Evolutionary conservation across 2,797 vertebrate genomes (phyloP), one percentile per base, ranked within the genome.

Genomic region (Pitangus sulphuratus): DNA sequence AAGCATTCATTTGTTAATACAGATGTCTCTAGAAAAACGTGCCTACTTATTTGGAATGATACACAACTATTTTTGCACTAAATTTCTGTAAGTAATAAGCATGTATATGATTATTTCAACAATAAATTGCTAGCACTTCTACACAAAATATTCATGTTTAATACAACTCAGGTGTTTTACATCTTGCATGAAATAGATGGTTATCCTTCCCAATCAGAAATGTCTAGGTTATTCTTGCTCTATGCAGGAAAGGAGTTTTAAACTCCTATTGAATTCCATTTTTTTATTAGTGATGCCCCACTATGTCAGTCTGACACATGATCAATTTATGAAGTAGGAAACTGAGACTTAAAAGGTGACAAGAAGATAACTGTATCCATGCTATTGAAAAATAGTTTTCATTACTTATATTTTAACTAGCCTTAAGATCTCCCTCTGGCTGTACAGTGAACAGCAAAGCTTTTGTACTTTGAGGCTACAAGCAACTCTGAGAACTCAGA

Each of bases 181-280:
- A 24, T 83, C 31, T 48, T 44, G 15, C 4, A 21, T 44, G 13
- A 58, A 85, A 39, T 39, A 69, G 14, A 39, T 50, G 25, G 47
- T 54, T 16, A 47, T 39, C 9, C 80, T 76, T 78, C n/a, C n/a
- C 21, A 86, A 0, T 28, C n/a, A 71, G 24, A 78, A 78, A 54
- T 61, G 11, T 42, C 37, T 77, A 31, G 3, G 8, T 70, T 75
- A 56, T 40, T 68, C 15, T 35, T 86, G 8, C 4, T 62, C 10
- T 53, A 1, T 48, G 42, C 2, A 12, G n/a, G 8, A 64, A 50
- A 45, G 11, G 33, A 75, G 5, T 21, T 84, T 90, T 57, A 64
- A 35, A n/a, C 4, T 11, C 28, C 21, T 47, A 33, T 50, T 0
- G 0, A 61, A 57, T 65, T 71, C 17, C 3, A 21, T 3, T 70